Percentiles rank a stretch among this genome's conserved stretches.
phyloP scores from a whole-genome alignment of 2,888 invertebrate genomes.

The Pollenia amentaria region DNA sequence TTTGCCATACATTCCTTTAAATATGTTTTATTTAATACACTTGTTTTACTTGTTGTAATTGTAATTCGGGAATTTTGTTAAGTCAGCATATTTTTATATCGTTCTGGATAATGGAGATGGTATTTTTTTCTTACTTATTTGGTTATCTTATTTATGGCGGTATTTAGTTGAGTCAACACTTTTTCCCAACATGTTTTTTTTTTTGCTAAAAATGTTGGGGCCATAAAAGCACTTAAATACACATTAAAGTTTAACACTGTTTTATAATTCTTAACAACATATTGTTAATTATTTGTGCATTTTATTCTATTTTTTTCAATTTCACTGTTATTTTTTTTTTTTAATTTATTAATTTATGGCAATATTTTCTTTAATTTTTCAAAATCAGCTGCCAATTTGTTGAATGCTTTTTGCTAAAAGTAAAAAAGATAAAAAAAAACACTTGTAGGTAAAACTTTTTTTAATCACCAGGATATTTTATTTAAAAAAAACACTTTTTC shows the following conservation, averaged over 20 bases:
- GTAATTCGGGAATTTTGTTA: neutral
- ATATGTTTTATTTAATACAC: slow-evolving; percentile 11
- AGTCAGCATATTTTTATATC: slow-evolving; percentile 58
- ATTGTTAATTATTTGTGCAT: slow-evolving; percentile 11
- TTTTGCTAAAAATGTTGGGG: slow-evolving; percentile 2
- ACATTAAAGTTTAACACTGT: slow-evolving; percentile 3
- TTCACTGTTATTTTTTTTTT: slow-evolving; percentile 26
- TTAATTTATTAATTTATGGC: slow-evolving; percentile 9
- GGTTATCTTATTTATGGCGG: slow-evolving; percentile 2
- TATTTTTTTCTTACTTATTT: slow-evolving; percentile 19
- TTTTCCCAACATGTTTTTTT: slow-evolving; percentile 10
- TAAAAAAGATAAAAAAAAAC: slow-evolving; percentile 37
- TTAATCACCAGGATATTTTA: neutral
- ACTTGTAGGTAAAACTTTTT: slow-evolving; percentile 41
- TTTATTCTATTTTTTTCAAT: neutral
- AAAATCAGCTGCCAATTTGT: slow-evolving; percentile 42
- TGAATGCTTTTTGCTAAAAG: slow-evolving; percentile 28
- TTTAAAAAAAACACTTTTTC: neutral
- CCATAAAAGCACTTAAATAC: neutral
- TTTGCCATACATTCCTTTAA: slow-evolving; percentile 26
- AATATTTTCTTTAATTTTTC: slow-evolving; percentile 31
- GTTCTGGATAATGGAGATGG: slow-evolving; percentile 29
- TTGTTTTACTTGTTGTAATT: neutral
- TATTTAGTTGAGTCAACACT: slow-evolving; percentile 58
- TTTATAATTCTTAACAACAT: slow-evolving; percentile 46